Base-by-base conservation (phyloP, 1,140 invertebrate genomes). In the Phymastichus coffea region DNA sequence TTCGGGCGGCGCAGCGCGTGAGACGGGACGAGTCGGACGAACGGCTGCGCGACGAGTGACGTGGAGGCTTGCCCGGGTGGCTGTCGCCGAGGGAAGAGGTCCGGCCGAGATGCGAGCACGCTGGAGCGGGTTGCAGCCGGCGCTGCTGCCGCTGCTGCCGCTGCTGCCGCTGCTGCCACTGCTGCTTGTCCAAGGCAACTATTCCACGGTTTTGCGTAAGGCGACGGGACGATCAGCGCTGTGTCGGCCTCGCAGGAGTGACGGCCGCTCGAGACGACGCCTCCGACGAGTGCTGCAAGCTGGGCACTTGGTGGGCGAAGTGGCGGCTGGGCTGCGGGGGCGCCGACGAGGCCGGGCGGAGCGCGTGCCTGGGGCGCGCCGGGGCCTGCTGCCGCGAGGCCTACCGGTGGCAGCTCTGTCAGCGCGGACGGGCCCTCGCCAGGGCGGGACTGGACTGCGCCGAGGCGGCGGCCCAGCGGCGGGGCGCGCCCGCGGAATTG, bases 351-450 rank as follows among this genome's bases (percentile, higher is more conserved):
- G 68, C 74, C 10, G 77, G 83, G 48, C 81, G 83, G 60, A 72
- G 70, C 2, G 66, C 80, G 3, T 85, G 83, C 51, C 61, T 83
- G 22, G 78, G 81, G 17, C 67, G 80, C 3, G 78, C 83, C 3
- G 76, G 78, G 43, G 82, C 83, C 28, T 85, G 83, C 43, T 85
- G 83, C 65, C 66, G 79, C 1, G 70, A 76, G 46, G 71, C 72
- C 22, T 71, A 71, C 33, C 71, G 70, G 43, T 70, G 75, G 33
- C 67, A 67, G 57, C 75, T 75, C 35, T 84, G 83, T 56, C 70
- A 79, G 40, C 66, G 66, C 41, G 83, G 83, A 14, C 83, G 82
- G 61, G 68, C 70, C 14, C 74, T 79, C 17, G 83, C 83, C 0
- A 74, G 76, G 17, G 64, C 70, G 23, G 81, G 81, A 28, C 48